Evolutionary conservation across 2,888 invertebrate species (phyloP).

Genomic region (Athalia rosae): DNA sequence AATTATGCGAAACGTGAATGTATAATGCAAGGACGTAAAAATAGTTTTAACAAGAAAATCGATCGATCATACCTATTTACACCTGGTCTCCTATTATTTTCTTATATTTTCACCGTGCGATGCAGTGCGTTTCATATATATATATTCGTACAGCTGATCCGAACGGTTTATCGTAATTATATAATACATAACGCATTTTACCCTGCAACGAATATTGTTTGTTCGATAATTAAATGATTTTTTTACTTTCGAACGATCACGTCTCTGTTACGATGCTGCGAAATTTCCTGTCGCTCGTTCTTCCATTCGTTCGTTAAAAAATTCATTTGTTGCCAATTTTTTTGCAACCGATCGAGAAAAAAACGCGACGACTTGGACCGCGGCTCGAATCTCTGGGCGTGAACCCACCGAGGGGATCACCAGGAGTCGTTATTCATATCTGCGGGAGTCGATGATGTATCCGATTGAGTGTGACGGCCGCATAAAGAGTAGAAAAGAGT

Average conservation of each 20-base stretch:
- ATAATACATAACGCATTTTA: too few species aligned
- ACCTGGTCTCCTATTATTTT: neutral
- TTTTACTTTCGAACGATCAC: too few species aligned
- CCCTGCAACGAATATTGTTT: too few species aligned
- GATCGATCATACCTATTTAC: conserved; percentile 12
- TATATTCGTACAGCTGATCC: neutral
- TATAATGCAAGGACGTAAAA: neutral
- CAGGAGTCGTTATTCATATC: conserved; percentile 64
- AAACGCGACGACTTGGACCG: conserved; percentile 32
- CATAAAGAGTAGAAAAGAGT: neutral
- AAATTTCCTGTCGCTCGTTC: too few species aligned
- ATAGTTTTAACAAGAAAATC: conserved; percentile 32
- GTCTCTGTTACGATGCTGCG: too few species aligned
- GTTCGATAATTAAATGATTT: too few species aligned
- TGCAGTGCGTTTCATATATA: neutral
- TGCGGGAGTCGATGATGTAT: conserved; percentile 60
- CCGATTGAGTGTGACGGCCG: conserved; percentile 57
- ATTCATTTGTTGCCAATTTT: too few species aligned
- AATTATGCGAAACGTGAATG: neutral
- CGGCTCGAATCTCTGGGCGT: conserved; percentile 66
- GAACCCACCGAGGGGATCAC: conserved; percentile 56
- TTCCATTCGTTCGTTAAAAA: too few species aligned
- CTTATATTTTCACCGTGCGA: neutral
- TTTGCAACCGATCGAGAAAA: conserved; percentile 1
- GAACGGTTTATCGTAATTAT: too few species aligned